phyloP scores from a whole-genome alignment of 2,113 vertebrate species.

The Pagrus major region DNA sequence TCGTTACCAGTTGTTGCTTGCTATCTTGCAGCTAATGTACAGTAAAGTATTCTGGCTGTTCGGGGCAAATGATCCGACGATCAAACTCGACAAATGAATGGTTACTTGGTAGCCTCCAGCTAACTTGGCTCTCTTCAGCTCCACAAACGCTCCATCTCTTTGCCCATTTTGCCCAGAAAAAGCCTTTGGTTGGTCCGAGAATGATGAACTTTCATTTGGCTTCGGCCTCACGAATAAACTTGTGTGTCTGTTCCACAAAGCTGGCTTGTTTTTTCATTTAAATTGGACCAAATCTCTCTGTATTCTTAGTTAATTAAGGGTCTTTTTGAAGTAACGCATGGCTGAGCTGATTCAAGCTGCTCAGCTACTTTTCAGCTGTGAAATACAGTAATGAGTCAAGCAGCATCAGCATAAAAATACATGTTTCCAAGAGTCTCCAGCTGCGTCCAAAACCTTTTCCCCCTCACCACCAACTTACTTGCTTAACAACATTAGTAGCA shows the following conservation, averaged over 20 bases:
- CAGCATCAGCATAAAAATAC: background rate
- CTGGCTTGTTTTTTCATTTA: background rate
- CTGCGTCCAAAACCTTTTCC: background rate
- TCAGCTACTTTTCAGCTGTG: background rate
- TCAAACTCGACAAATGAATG: too few relatives aligned
- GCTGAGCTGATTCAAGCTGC: conserved; percentile 11
- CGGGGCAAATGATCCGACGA: too few relatives aligned
- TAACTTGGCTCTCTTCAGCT: too few relatives aligned
- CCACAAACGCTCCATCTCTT: too few relatives aligned
- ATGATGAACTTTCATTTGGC: background rate
- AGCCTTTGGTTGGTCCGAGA: background rate
- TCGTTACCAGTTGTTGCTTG: too few relatives aligned
- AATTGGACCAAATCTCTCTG: background rate
- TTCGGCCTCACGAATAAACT: background rate
- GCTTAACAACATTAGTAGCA: background rate
- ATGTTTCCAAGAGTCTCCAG: background rate
- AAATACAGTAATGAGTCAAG: conserved; percentile 35
- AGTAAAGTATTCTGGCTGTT: too few relatives aligned
- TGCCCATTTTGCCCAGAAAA: too few relatives aligned
- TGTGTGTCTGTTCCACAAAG: background rate
- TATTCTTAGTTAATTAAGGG: conserved; percentile 1
- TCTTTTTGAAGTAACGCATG: background rate
- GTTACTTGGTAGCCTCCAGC: too few relatives aligned
- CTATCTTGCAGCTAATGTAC: too few relatives aligned
- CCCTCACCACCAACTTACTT: background rate